These are phyloP conservation scores for Nowickia ferox DNA, from an alignment of 2,888 invertebrate species.

Conservation along the genomic window DNA sequence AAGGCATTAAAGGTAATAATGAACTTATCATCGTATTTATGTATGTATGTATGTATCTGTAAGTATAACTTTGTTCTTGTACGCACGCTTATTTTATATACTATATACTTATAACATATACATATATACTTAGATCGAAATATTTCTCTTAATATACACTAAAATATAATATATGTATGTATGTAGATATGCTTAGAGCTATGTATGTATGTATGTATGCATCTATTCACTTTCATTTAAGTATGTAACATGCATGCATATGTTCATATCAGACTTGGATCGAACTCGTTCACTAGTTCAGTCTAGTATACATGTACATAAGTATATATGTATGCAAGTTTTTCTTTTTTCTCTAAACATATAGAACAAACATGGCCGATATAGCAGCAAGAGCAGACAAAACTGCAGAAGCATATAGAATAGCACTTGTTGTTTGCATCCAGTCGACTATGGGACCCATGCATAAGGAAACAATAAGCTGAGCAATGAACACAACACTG, in stretches of 20 bases:
- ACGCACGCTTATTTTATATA: background rate
- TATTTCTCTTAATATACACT: too few relatives aligned
- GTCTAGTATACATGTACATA: background rate
- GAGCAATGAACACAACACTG: conserved; percentile 83
- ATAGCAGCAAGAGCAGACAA: conserved; percentile 81
- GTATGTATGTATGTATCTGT: background rate
- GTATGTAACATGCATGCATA: background rate
- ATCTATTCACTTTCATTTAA: background rate
- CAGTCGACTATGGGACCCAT: conserved; percentile 81
- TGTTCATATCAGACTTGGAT: background rate
- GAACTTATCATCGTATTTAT: conserved; percentile 1
- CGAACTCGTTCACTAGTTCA: too few relatives aligned
- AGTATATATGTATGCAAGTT: background rate
- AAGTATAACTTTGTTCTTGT: conserved; percentile 12
- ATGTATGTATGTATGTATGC: background rate
- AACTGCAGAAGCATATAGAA: conserved; percentile 82
- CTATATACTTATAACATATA: background rate
- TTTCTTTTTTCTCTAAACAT: conserved; percentile 76
- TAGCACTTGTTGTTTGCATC: conserved; percentile 81
- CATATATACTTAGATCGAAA: background rate
- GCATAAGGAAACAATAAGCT: conserved; percentile 81
- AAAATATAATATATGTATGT: background rate
- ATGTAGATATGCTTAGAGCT: background rate
- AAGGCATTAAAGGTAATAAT: background rate
- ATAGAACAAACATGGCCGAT: conserved; percentile 82